Evolutionary conservation across 2,888 invertebrate genomes (phyloP), one percentile per base, ranked within the genome.

Genomic region (Cerceris ruficornis): DNA sequence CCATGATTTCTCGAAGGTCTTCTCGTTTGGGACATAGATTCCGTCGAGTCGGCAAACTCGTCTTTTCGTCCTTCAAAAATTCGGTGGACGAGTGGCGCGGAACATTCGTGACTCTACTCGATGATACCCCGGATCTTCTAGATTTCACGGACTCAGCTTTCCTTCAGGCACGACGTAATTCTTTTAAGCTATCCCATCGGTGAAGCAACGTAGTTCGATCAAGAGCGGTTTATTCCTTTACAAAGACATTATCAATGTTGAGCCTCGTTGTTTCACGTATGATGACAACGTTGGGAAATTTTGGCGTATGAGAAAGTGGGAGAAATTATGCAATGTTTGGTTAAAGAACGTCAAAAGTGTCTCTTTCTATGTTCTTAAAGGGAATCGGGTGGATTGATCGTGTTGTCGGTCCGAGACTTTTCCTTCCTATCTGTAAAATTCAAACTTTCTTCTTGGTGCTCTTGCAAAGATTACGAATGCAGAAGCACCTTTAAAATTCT

Each of bases 71-170:
- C 77, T 85, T 85, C 80, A 86, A 84, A 85, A 85, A 85, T 85
- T 77, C 73, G 80, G 13, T 58, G 72, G 73, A 80, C 82, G 74
- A 75, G 68, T 74, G 69, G 54, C 70, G 75, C 69, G 75, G 75
- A 74, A 75, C 74, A 85, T 82, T 80, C 85, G 85, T 85, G 85
- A 85, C 85, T 86, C 60, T 86, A 85, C 85, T 85, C 86, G 79
- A 75, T 85, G 84, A 85, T 85, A 82, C 78, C 80, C 73, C 52
- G 49, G 71, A 57, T 69, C 68, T 15, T 66, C 68, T 69, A 80
- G 66, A 82, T 84, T 85, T 76, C 71, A 77, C 80, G 71, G 62
- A 79, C 86, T 85, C 85, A 85, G 85, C 85, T 85, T 79, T 86
- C 77, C 68, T 80, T 82, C 82, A 52, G 69, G 66, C 58, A 42